phyloP scores from a whole-genome alignment of 2,797 vertebrate genomes.

The Clarias fuscus region DNA sequence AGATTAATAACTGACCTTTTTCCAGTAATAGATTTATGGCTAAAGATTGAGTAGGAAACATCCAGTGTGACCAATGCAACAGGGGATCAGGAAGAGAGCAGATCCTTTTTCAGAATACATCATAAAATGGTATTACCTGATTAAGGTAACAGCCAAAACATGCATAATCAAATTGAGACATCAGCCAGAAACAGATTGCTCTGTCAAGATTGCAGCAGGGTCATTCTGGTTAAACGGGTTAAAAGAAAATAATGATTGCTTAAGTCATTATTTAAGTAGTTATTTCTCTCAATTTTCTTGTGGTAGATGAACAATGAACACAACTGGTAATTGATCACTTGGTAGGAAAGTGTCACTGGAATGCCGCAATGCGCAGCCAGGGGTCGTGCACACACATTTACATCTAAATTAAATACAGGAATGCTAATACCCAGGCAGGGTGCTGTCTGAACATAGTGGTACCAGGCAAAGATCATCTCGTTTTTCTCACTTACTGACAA shows the following conservation, averaged over 20 bases:
- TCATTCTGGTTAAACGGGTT: constrained; percentile 59
- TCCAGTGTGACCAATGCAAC: not conserved
- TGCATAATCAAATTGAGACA: constrained; percentile 35
- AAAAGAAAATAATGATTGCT: constrained; percentile 50
- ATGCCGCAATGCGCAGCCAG: constrained; percentile 29
- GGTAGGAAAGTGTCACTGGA: constrained; percentile 55
- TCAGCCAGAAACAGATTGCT: constrained; percentile 39
- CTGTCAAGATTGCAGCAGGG: constrained; percentile 40
- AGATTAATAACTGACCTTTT: not conserved
- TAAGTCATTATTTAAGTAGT: constrained; percentile 53
- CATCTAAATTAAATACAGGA: constrained; percentile 58
- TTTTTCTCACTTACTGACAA: constrained; percentile 57
- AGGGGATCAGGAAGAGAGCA: constrained; percentile 4
- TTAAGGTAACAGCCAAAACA: constrained; percentile 18
- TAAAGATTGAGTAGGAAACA: constrained; percentile 9
- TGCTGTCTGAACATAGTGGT: constrained; percentile 47
- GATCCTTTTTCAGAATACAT: not conserved
- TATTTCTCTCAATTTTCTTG: constrained; percentile 51
- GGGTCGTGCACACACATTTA: constrained; percentile 50
- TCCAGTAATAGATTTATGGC: not conserved
- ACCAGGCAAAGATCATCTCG: constrained; percentile 54
- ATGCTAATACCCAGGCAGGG: constrained; percentile 53
- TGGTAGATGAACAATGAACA: constrained; percentile 62
- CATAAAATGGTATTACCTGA: constrained; percentile 7
- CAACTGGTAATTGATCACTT: constrained; percentile 63